phyloP scores from a whole-genome alignment of 1,140 invertebrate genomes.

The Anoplolepis gracilipes region DNA sequence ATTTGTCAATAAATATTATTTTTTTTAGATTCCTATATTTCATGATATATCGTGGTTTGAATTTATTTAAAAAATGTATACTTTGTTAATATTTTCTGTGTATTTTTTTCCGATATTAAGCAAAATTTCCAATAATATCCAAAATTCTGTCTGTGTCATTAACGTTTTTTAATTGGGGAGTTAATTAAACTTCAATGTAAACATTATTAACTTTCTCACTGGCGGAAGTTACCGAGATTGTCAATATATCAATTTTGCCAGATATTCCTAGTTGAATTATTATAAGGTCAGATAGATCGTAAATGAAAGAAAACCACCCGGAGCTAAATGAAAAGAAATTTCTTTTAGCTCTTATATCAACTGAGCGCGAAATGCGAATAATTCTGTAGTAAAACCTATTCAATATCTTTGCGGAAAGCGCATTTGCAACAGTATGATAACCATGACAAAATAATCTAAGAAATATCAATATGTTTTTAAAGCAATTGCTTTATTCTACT shows the following conservation, averaged over 20 bases:
- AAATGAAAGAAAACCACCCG: slow-evolving; percentile 45
- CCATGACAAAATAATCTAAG: not conserved
- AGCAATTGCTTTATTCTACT: not conserved
- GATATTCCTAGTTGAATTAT: slow-evolving; percentile 44
- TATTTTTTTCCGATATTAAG: not conserved
- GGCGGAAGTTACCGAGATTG: slow-evolving; percentile 20
- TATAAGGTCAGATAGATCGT: slow-evolving; percentile 49
- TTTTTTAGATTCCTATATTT: not conserved
- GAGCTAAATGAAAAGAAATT: slow-evolving; percentile 42
- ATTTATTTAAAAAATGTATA: not conserved
- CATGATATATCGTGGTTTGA: not conserved
- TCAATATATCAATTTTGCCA: not conserved
- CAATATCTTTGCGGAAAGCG: not conserved
- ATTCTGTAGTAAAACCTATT: not conserved
- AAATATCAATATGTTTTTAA: not conserved
- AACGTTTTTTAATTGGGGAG: not conserved
- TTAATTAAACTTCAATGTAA: slow-evolving; percentile 30
- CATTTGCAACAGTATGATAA: not conserved
- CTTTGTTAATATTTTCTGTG: not conserved
- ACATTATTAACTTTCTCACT: slow-evolving; percentile 30
- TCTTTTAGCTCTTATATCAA: slow-evolving; percentile 38
- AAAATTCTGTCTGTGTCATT: slow-evolving; percentile 9
- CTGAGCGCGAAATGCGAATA: slow-evolving; percentile 5
- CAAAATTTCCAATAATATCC: not conserved
- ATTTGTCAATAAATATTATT: not conserved